Conservation (phyloP, 2,113 vertebrate species). For the Cercopithecus mona region DNA sequence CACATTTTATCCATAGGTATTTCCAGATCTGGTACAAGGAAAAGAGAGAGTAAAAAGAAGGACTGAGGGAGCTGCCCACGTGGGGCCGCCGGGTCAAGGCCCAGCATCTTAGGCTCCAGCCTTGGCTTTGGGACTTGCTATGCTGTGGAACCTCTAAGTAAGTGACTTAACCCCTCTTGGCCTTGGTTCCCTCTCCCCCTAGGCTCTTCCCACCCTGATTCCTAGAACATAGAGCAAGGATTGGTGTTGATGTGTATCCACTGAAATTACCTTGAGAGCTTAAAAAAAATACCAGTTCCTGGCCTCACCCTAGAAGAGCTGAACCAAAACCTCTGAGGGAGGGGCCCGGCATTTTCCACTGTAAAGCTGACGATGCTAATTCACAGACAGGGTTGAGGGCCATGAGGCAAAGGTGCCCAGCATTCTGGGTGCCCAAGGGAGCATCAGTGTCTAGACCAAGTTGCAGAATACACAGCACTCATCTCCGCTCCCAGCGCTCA, state of each 20-base stretch:
- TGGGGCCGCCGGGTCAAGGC: background rate
- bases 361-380: background rate
- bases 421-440: rapidly evolving
- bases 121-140: background rate
- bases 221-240: background rate
- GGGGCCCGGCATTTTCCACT: too few relatives aligned
- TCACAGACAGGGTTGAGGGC: too few relatives aligned
- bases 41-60: background rate
- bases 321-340: background rate
- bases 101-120: too few relatives aligned
- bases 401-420: too few relatives aligned
- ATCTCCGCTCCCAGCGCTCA: background rate
- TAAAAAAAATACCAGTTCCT: background rate
- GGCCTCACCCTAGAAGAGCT: background rate
- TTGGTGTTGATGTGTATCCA: background rate
- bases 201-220: background rate
- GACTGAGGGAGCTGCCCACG: rapidly evolving
- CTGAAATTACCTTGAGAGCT: background rate
- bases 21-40: background rate
- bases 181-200: background rate
- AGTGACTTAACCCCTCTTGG: background rate
- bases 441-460: background rate
- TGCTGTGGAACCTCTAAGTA: background rate
- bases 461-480: background rate
- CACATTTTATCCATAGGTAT: rapidly evolving